Conservation (phyloP, 92 coral and sea anemone species). For the Siderastrea siderea region DNA sequence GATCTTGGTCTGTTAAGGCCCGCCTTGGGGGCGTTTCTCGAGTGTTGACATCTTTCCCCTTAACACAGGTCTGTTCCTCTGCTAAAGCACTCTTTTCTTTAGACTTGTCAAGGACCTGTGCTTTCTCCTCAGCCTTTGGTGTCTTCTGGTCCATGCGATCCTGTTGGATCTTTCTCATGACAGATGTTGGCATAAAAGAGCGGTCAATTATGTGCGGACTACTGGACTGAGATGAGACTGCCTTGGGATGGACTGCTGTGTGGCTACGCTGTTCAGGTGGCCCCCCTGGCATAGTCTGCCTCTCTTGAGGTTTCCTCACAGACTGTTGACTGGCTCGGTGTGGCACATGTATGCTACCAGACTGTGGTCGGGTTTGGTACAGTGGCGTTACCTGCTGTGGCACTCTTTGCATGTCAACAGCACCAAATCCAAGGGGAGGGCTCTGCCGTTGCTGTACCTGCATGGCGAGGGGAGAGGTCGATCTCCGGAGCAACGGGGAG, state of each 20-base stretch:
- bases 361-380: slow-evolving; percentile 19
- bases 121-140: slow-evolving; percentile 37
- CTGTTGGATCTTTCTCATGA: slow-evolving; percentile 87
- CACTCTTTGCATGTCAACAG: slow-evolving; percentile 4
- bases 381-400: slow-evolving; percentile 10
- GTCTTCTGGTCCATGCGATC: slow-evolving; percentile 81
- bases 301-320: slow-evolving; percentile 9
- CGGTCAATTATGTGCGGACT: slow-evolving; percentile 63
- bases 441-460: slow-evolving; percentile 70
- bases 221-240: slow-evolving; percentile 9
- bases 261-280: slow-evolving; percentile 20
- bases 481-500: slow-evolving; percentile 67
- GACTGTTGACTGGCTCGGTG: not conserved
- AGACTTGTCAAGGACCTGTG: not conserved
- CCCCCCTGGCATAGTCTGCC: not conserved
- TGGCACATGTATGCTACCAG: slow-evolving; percentile 5
- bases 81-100: not conserved
- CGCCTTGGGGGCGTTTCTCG: not conserved
- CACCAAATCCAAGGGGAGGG: slow-evolving; percentile 74
- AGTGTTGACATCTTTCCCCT: not conserved
- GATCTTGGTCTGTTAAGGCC: not conserved
- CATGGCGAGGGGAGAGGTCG: slow-evolving; percentile 82
- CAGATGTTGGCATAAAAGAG: slow-evolving; percentile 97
- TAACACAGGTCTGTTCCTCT: not conserved
- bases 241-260: not conserved